Conservation (phyloP, 2,888 invertebrate genomes). For the Macropis europaea region DNA sequence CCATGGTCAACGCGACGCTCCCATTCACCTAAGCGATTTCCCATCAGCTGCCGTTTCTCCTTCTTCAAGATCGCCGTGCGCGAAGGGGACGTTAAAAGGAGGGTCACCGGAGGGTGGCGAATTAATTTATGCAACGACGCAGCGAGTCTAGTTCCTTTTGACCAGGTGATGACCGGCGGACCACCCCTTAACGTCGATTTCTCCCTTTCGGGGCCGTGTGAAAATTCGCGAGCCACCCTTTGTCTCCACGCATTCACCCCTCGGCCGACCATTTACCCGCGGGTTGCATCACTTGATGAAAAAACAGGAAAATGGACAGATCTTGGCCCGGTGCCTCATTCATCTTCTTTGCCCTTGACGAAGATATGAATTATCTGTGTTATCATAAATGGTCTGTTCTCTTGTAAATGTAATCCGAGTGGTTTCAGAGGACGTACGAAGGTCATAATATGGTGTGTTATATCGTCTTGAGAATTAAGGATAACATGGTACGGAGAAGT, state of each 20-base stretch:
- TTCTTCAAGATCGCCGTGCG: slow-evolving; percentile 41
- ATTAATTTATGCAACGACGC: slow-evolving; percentile 74
- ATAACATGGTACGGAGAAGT: too few species aligned
- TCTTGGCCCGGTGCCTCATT: too few species aligned
- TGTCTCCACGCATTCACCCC: slow-evolving; percentile 64
- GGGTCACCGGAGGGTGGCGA: slow-evolving; percentile 63
- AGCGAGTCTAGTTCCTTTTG: slow-evolving; percentile 61
- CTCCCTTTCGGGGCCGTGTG: slow-evolving; percentile 66
- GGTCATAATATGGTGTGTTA: too few species aligned
- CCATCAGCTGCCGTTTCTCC: slow-evolving; percentile 62
- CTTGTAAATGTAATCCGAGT: too few species aligned
- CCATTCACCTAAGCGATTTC: slow-evolving; percentile 52
- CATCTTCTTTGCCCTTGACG: too few species aligned
- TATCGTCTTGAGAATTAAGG: too few species aligned
- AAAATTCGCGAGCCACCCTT: slow-evolving; percentile 67
- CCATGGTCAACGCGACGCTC: slow-evolving; percentile 44
- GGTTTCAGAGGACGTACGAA: too few species aligned
- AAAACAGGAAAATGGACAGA: too few species aligned
- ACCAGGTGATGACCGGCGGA: slow-evolving; percentile 76
- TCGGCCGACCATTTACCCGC: slow-evolving; percentile 44
- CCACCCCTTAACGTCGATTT: slow-evolving; percentile 50
- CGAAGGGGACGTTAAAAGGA: slow-evolving; percentile 41
- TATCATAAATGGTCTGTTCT: too few species aligned
- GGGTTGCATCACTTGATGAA: too few species aligned
- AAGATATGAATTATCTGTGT: too few species aligned